Evolutionary conservation across 92 coral and sea anemone species (phyloP).

Genomic region (Parazoanthus swiftii): DNA sequence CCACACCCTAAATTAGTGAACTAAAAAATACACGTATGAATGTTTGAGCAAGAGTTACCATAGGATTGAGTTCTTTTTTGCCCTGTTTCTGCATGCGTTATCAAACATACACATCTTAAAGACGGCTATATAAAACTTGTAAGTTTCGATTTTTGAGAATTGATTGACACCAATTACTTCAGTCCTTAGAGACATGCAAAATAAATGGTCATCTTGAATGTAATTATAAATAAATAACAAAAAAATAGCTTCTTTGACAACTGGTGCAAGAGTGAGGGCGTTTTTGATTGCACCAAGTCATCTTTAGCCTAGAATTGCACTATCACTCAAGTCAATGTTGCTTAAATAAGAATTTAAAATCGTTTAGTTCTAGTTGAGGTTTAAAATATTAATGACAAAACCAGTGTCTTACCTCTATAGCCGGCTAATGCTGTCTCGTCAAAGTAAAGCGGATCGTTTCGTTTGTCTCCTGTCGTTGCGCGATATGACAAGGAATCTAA

Average conservation of each 20-base stretch:
- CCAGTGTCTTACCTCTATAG: conserved; percentile 17
- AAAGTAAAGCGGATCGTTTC: conserved; percentile 38
- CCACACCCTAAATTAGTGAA: neutral
- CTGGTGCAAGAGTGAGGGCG: neutral
- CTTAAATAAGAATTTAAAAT: neutral
- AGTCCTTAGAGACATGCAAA: neutral
- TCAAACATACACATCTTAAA: neutral
- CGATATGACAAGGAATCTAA: conserved; percentile 42
- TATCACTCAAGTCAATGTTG: neutral
- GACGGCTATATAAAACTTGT: neutral
- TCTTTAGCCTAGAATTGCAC: neutral
- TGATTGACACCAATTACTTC: neutral
- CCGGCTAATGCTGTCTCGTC: conserved; percentile 35
- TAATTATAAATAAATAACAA: too few relatives aligned
- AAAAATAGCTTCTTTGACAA: neutral
- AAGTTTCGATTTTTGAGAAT: neutral
- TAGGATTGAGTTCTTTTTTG: neutral
- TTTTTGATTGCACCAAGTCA: neutral
- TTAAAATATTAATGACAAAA: neutral
- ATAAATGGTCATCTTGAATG: too few relatives aligned
- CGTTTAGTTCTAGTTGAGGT: neutral
- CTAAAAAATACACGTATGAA: neutral
- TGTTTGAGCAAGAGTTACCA: neutral
- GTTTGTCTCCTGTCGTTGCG: conserved; percentile 17
- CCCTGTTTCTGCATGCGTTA: neutral